Base-by-base conservation (phyloP, 2,888 invertebrate genomes). In the Dione juno region DNA sequence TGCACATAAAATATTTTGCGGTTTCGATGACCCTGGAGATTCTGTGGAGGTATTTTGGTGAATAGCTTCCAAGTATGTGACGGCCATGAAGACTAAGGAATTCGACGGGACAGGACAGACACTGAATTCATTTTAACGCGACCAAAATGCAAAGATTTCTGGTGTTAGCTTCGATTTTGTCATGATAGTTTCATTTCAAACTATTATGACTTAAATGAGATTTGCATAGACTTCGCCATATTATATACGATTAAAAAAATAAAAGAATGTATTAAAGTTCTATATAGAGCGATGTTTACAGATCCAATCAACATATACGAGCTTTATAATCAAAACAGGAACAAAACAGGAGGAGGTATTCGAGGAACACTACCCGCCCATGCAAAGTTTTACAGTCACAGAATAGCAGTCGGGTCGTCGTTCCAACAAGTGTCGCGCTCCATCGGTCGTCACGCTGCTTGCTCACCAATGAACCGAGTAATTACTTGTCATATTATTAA, bases 101-200 rank as follows among this genome's bases (percentile, higher is more conserved):
- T 82, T 81, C 80, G 78, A 77, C 81, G 81, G 58, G 76, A 81
- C 79, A 54, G 37, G 43, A 86, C 87, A 86, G 85, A 86, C 85
- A 78, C 80, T 71, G 79, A 78, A 85, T 90, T 89, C n/a, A 89
- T 81, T 76, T 84, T 87, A 88, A 89, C 82, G 79, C 84, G 81
- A 80, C 78, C 83, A 70, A 67, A 77, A 80, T 84, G 80, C 85
- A 86, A 85, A 87, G 88, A 86, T 84, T 82, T 80, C 79, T 79
- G 82, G 50, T 82, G 85, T 84, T 84, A 82, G 74, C 48, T 59
- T 69, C 69, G 54, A 69, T 76, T 74, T 75, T 77, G 79, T 28
- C 28, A 5, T 79, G 71, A 75, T 78, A 58, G 57, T 64, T 82
- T 84, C 75, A 65, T 72, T 69, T 71, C 50, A 53, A 66, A 45